Conservation (phyloP, 2,888 invertebrate species). For the Erpobdella octoculata region DNA sequence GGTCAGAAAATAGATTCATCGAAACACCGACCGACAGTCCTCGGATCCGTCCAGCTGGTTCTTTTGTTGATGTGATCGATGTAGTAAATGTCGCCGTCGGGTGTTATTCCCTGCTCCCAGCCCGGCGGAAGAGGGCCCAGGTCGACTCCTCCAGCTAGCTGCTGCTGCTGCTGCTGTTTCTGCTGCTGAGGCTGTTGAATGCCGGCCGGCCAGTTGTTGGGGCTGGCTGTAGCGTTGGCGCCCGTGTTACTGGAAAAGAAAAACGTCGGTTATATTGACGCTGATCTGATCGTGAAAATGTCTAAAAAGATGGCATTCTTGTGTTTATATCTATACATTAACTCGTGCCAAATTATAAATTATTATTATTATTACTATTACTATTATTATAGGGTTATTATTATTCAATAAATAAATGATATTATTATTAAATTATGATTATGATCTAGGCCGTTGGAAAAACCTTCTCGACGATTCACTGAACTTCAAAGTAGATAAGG, state of each 20-base stretch:
- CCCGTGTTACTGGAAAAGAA: too few species aligned
- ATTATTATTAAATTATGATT: too few species aligned
- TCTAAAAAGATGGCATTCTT: neutral
- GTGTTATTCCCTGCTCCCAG: slow-evolving; percentile 53
- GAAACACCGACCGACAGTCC: too few species aligned
- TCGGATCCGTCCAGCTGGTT: slow-evolving; percentile 95
- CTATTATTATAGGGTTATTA: too few species aligned
- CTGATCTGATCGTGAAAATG: slow-evolving; percentile 5
- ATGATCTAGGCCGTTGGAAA: too few species aligned
- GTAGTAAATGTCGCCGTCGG: slow-evolving; percentile 53
- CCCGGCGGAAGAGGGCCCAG: slow-evolving; percentile 48
- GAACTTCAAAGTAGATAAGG: too few species aligned
- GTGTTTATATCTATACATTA: too few species aligned
- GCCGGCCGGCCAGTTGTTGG: neutral
- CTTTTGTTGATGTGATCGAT: slow-evolving; percentile 61
- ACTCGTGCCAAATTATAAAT: too few species aligned
- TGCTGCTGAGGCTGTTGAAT: slow-evolving; percentile 4
- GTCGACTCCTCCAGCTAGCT: neutral
- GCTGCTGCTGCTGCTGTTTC: neutral
- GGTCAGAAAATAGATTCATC: too few species aligned
- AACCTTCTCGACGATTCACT: too few species aligned
- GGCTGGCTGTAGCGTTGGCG: neutral
- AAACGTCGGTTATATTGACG: neutral
- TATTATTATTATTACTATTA: too few species aligned
- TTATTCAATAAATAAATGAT: too few species aligned